Conservation (phyloP, 1,140 invertebrate species). For the Penaeus indicus region DNA sequence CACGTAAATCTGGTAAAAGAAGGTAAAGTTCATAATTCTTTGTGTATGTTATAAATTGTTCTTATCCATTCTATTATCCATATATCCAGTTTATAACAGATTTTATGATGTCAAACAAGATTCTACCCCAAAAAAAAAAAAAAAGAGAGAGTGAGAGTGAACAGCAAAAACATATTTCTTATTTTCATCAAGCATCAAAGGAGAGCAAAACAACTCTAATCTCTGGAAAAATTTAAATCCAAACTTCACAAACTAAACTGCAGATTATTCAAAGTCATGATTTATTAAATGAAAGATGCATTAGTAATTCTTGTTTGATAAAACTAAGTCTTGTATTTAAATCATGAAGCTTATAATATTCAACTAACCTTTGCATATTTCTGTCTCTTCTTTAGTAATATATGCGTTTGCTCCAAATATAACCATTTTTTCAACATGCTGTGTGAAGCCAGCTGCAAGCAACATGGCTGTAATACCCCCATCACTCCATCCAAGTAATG, state of each 20-base stretch:
- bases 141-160: no score
- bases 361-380: slow-evolving; percentile 75
- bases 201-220: no score
- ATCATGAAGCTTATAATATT: background rate
- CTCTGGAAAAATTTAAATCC: no score
- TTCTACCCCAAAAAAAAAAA: no score
- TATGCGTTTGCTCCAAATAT: slow-evolving; percentile 85
- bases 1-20: slow-evolving; percentile 72
- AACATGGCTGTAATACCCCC: slow-evolving; percentile 86
- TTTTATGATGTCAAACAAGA: no score
- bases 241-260: no score
- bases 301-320: background rate
- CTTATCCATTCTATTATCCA: no score
- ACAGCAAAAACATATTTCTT: no score
- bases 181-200: no score
- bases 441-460: slow-evolving; percentile 79
- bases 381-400: slow-evolving; percentile 78
- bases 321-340: background rate
- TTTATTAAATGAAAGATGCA: no score
- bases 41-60: background rate
- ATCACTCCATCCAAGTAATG: slow-evolving; percentile 90
- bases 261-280: no score
- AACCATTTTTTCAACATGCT: slow-evolving; percentile 80
- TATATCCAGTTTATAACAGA: no score
- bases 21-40: background rate